Conservation (phyloP, 2,888 invertebrate species). For the Xanthorhoe designata region DNA sequence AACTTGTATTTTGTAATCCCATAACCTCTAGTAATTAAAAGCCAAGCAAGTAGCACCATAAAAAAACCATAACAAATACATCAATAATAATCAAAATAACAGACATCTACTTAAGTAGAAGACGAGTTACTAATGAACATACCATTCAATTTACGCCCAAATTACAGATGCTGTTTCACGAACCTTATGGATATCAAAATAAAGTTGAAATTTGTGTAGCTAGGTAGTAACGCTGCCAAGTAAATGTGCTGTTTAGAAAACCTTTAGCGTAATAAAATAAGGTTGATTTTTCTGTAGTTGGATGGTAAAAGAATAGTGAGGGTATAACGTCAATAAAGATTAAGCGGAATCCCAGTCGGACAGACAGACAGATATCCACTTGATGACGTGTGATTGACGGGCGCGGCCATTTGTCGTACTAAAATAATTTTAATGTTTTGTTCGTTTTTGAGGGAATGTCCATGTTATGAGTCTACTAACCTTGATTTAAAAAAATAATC, state of each 20-base stretch:
- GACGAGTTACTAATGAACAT: slow-evolving; percentile 45
- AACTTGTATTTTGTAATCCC: background rate
- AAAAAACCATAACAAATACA: slow-evolving; percentile 51
- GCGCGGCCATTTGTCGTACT: slow-evolving; percentile 46
- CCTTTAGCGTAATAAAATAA: slow-evolving; percentile 22
- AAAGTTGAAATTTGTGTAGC: slow-evolving; percentile 27
- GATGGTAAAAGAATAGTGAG: slow-evolving; percentile 4
- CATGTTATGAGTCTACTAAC: slow-evolving; percentile 3
- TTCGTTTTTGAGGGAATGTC: slow-evolving; percentile 26
- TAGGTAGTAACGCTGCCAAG: background rate
- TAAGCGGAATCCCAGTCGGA: slow-evolving; percentile 63
- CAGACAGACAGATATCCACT: slow-evolving; percentile 62
- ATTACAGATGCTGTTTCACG: background rate
- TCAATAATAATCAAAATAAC: slow-evolving; percentile 65
- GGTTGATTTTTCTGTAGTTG: slow-evolving; percentile 20
- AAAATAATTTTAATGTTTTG: slow-evolving; percentile 34
- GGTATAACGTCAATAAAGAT: slow-evolving; percentile 67
- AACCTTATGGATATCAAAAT: slow-evolving; percentile 15
- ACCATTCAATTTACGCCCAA: slow-evolving; percentile 32
- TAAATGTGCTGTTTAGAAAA: background rate
- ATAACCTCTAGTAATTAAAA: slow-evolving; percentile 9
- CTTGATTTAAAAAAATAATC: background rate
- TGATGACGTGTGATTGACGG: slow-evolving; percentile 68
- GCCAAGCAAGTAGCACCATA: slow-evolving; percentile 42
- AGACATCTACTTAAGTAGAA: slow-evolving; percentile 47